These are phyloP conservation scores for Diadema setosum DNA, from an alignment of 35 echinoderm and acorn worm genomes.

Conservation along the genomic window DNA sequence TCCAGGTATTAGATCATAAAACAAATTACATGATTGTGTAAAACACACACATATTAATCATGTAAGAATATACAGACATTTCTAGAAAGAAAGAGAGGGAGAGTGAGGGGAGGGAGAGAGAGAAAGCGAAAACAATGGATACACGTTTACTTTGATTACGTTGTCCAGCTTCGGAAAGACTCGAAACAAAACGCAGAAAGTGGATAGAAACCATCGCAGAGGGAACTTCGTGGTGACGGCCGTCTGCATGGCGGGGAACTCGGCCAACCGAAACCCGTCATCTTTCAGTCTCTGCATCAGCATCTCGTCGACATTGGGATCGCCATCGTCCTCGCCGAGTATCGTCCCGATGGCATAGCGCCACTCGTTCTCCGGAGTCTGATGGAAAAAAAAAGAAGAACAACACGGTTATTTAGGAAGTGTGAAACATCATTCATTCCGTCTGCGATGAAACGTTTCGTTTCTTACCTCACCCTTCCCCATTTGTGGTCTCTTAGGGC, in stretches of 20 bases:
- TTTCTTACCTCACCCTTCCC: too few relatives aligned
- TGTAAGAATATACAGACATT: too few relatives aligned
- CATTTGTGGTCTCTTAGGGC: too few relatives aligned
- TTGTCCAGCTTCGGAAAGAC: slow-evolving; percentile 71
- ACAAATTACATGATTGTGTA: too few relatives aligned
- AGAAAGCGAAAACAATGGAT: too few relatives aligned
- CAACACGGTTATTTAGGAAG: too few relatives aligned
- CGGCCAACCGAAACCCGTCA: slow-evolving; percentile 51
- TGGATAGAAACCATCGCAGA: slow-evolving; percentile 48
- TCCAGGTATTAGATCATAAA: too few relatives aligned
- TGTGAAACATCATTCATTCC: too few relatives aligned
- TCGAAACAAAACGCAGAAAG: slow-evolving; percentile 54
- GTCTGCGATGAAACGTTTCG: too few relatives aligned
- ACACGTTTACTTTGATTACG: slow-evolving; percentile 79
- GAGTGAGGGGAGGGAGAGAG: too few relatives aligned
- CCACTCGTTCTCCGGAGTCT: neutral
- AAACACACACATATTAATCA: too few relatives aligned
- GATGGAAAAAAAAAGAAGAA: neutral
- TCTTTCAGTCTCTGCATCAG: slow-evolving; percentile 23
- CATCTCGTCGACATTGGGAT: slow-evolving; percentile 50
- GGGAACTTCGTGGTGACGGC: slow-evolving; percentile 78
- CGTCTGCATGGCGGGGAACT: slow-evolving; percentile 51
- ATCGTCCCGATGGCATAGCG: slow-evolving; percentile 75
- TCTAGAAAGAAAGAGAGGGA: too few relatives aligned
- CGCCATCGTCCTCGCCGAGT: slow-evolving; percentile 58